A percentile compares a stretch with the other conserved stretches of the same genome.
These are phyloP conservation scores for Presbytis comata DNA, from an alignment of 2,797 vertebrate genomes.

Conservation along the genomic window DNA sequence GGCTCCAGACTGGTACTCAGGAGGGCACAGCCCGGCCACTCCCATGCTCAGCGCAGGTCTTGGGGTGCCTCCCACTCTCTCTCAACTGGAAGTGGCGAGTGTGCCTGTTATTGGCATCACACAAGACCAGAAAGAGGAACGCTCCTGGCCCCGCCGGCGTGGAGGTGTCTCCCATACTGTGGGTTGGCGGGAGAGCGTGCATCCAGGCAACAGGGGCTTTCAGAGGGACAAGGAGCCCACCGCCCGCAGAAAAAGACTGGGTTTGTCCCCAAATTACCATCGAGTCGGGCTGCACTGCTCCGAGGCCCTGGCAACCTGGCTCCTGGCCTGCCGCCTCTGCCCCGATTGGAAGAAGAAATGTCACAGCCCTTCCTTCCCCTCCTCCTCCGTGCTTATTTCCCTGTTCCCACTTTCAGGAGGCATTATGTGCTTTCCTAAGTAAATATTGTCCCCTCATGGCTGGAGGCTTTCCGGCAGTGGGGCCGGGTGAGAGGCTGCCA, in stretches of 20 bases:
- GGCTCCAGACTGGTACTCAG: background rate
- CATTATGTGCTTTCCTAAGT: too few relatives aligned
- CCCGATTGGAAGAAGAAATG: background rate
- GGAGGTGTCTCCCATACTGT: fast-evolving
- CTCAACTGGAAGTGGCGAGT: background rate
- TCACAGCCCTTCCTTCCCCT: background rate
- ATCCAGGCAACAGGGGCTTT: background rate
- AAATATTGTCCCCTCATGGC: background rate
- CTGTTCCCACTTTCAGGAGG: background rate
- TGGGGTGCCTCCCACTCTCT: background rate
- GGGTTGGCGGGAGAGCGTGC: fast-evolving
- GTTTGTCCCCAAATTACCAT: background rate
- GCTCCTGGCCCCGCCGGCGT: fast-evolving
- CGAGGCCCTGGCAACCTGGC: fast-evolving
- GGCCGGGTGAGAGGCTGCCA: background rate
- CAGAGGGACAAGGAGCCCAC: background rate
- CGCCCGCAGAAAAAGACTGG: background rate
- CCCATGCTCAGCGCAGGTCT: background rate
- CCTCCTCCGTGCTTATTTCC: background rate
- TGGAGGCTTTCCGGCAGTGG: fast-evolving
- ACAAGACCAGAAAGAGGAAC: background rate
- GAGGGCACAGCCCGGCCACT: fast-evolving
- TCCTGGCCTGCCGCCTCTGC: background rate
- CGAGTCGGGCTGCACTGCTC: too few relatives aligned
- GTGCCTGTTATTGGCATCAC: too few relatives aligned